Base-by-base conservation (phyloP, 2,888 invertebrate species). In the Mycogona germanica region DNA sequence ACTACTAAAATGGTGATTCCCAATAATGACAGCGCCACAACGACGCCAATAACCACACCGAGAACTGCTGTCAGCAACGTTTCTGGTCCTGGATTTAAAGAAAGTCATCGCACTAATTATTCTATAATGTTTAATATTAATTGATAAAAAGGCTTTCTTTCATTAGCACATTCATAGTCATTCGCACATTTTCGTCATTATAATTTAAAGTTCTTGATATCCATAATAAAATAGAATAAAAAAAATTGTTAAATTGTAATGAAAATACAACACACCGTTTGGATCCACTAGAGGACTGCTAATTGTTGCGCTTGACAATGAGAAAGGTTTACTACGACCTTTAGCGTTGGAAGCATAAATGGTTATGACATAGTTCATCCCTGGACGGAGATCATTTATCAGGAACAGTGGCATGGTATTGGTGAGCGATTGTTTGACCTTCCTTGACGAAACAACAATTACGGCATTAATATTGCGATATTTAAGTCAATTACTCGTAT, bases 311-410 rank as follows among this genome's bases (percentile, higher is more conserved):
- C 35, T 45, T 7, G 30, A 19, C 35, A 52, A n/a, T 1, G 44
- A 30, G 23, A 46, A 23, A 2, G 48, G 4, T 41, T 52, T 41
- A 42, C 56, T 56, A 21, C 52, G 51, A 30, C 56, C 56, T 35
- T 56, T 56, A 29, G 30, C 40, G 30, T 56, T 56, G 25, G 48
- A 38, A 37, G 56, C 52, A 42, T 52, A 52, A 21, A 56, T 52
- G 19, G 56, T 48, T 28, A 56, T 48, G 42, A 52, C 25, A 37
- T 51, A 56, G 41, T 48, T 41, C 28, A 47, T 45, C 32, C 52
- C 52, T 41, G 56, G 52, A 42, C 44, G 32, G 41, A 56, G 52
- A 41, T 56, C 52, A 30, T 52, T 38, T 23, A 56, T 38, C 6
- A 46, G 42, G 37, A 52, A 53, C 23, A 44, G 47, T 35, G 56